Percentiles rank a stretch among this genome's conserved stretches.
Conservation (phyloP, 2,888 invertebrate genomes). For the Ctena decussata region DNA sequence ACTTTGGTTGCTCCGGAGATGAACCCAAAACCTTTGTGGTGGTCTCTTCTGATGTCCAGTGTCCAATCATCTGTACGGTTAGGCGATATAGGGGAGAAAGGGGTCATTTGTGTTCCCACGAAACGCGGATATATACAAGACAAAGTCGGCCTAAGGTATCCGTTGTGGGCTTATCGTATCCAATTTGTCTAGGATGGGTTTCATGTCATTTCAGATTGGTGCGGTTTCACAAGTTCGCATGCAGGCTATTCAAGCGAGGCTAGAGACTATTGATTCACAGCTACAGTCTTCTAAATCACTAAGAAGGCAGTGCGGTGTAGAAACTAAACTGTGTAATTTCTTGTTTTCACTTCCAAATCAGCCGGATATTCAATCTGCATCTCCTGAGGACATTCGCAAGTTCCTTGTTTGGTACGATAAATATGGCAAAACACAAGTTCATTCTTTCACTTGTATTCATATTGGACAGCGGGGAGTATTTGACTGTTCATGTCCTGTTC, state of each 20-base stretch:
- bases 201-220: not conserved
- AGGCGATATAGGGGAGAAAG: not conserved
- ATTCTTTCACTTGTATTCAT: no score
- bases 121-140: conserved; percentile 23
- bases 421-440: no score
- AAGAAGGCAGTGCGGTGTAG: not conserved
- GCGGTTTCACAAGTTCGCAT: no score
- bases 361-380: no score
- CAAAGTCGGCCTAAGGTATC: conserved; percentile 10
- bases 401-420: no score
- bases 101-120: not conserved
- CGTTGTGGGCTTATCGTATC: not conserved
- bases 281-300: not conserved
- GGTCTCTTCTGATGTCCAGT: conserved; percentile 31
- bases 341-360: not conserved
- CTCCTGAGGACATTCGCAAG: no score
- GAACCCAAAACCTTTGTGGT: conserved; percentile 43
- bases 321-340: not conserved
- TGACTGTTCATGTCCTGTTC: no score
- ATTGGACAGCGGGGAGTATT: no score
- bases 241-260: no score
- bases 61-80: not conserved
- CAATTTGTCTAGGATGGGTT: not conserved
- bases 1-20: conserved; percentile 33
- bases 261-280: no score